Percentiles rank a stretch among this genome's conserved stretches.
phyloP scores from a whole-genome alignment of 2,888 invertebrate species.

The Amphimallon solstitiale region DNA sequence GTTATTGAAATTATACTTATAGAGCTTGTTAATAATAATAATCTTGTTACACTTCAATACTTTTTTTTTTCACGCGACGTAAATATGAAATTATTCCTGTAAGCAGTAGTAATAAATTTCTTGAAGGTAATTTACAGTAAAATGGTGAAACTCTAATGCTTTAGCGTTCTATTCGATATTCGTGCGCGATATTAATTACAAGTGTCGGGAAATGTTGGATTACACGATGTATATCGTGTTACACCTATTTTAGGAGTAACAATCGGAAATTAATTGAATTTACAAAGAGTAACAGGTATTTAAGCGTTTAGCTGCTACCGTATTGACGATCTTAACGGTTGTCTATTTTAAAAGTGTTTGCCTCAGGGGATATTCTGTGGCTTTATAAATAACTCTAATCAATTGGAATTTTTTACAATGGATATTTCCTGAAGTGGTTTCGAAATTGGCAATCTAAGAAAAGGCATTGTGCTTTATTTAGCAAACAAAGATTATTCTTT shows the following conservation, averaged over 20 bases:
- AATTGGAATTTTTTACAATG: conserved; percentile 2
- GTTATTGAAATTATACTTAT: too few relatives aligned
- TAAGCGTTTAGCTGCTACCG: neutral
- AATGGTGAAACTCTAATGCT: conserved; percentile 13
- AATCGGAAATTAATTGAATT: conserved; percentile 22
- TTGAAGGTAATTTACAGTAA: conserved; percentile 19
- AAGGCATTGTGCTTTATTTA: too few relatives aligned
- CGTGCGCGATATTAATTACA: conserved; percentile 10
- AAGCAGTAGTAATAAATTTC: conserved; percentile 8
- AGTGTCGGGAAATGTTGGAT: neutral
- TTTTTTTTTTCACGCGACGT: too few relatives aligned
- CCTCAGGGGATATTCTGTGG: neutral
- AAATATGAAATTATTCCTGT: too few relatives aligned
- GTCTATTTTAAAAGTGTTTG: neutral
- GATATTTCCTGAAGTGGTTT: too few relatives aligned
- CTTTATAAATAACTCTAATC: neutral
- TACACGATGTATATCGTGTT: neutral
- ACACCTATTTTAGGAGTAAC: neutral
- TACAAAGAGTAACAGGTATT: conserved; percentile 17
- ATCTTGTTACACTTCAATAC: too few relatives aligned
- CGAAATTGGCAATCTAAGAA: too few relatives aligned
- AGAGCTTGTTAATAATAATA: too few relatives aligned
- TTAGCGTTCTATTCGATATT: neutral
- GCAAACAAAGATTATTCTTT: too few relatives aligned
- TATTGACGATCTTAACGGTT: conserved; percentile 2